phyloP scores from a whole-genome alignment of 2,888 invertebrate genomes.

The Prosopocoilus inquinatus region DNA sequence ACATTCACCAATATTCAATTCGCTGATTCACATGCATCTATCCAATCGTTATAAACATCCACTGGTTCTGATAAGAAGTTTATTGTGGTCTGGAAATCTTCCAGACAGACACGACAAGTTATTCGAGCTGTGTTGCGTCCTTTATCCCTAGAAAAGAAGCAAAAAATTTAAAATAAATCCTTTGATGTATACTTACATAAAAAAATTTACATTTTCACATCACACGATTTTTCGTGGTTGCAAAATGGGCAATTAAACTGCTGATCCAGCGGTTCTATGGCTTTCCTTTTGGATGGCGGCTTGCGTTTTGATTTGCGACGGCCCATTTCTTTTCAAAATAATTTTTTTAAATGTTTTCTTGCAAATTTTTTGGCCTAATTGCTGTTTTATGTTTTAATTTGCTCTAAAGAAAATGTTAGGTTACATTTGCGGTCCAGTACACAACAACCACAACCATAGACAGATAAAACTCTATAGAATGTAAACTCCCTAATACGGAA shows the following conservation, averaged over 20 bases:
- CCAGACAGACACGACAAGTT: conserved; percentile 91
- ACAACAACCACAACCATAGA: no score
- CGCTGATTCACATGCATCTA: conserved; percentile 97
- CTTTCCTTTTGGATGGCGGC: conserved; percentile 92
- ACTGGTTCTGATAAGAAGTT: conserved; percentile 96
- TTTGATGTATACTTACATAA: conserved; percentile 4
- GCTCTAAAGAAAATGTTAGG: no score
- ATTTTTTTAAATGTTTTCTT: conserved; percentile 28
- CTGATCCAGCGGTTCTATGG: conserved; percentile 88
- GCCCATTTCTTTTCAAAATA: conserved; percentile 66
- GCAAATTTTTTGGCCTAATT: no score
- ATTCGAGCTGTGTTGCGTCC: conserved; percentile 91
- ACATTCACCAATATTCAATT: conserved; percentile 54
- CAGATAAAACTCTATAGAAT: no score
- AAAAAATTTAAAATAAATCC: conserved; percentile 11
- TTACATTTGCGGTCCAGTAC: no score
- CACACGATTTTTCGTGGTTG: conserved; percentile 98
- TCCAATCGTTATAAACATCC: conserved; percentile 99
- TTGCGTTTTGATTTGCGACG: conserved; percentile 95
- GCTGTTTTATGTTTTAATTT: no score
- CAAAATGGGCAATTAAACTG: conserved; percentile 99
- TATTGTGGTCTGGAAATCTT: conserved; percentile 95
- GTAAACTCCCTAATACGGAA: no score
- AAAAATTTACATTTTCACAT: conserved; percentile 93
- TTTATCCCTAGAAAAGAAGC: conserved; percentile 77